Base-by-base conservation (phyloP, 2,113 vertebrate species). In the Hystrix cristata region DNA sequence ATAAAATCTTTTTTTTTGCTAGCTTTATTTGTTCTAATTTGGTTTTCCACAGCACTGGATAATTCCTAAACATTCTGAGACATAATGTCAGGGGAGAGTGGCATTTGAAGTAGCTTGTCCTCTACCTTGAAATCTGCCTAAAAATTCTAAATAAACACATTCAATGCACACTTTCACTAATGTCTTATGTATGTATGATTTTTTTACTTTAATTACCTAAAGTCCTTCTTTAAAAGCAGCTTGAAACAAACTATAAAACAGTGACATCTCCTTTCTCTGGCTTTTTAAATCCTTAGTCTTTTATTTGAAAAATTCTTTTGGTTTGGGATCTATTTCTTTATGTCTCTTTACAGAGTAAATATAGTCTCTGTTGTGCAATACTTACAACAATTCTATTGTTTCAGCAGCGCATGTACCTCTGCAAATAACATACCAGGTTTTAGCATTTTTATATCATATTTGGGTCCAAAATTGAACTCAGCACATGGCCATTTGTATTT, bases 31-130 rank as follows among this genome's bases (percentile, higher is more conserved):
- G 34, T 81, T 90, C 14, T 51, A 23, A 46, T 21, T 90, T 90
- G n/a, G 12, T 90, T 21, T 96, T 91, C 80, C 9, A 76, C 27
- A 71, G 59, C 53, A 81, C 8, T 76, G 91, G 11, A 5, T 76
- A 86, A 87, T 83, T 96, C 27, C 18, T 79, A 29, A 85, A 79
- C 76, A 48, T 60, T 31, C 18, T 79, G 84, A 82, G 34, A 95
- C 4, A 31, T 38, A 59, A 10, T 59, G 34, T 57, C 23, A 31
- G 71, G 5, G 31, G 2, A 62, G 51, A 48, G 43, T 84, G 29
- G 51, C 55, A 82, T 11, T 1, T 93, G 38, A 78, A 8, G 25
- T 84, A 11, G 38, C 27, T 64, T 51, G 43, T 53, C 27, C 46
- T n/a, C 23, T 78, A 4, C 25, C 13, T 48, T 48, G 71, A 84